Evolutionary conservation across 2,113 vertebrate genomes (phyloP).

Genomic region (Sinocyclocheilus rhinocerous): DNA sequence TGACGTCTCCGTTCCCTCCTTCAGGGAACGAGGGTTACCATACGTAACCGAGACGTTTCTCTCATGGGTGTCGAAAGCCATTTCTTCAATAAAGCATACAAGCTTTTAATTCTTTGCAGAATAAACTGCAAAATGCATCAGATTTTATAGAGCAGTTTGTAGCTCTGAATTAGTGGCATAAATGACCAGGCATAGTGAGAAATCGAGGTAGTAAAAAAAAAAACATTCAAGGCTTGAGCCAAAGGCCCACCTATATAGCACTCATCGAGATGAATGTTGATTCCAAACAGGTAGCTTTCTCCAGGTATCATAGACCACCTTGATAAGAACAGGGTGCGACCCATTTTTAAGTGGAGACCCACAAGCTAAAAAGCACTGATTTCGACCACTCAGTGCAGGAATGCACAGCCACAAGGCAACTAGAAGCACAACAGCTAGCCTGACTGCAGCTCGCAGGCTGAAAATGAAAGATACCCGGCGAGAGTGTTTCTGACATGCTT

Average conservation of each 20-base stretch:
- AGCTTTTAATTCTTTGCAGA: not conserved
- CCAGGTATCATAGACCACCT: not conserved
- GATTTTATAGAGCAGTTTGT: not conserved
- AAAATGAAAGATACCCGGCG: conserved; percentile 15
- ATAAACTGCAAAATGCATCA: not conserved
- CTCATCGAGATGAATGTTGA: not conserved
- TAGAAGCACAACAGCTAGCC: not conserved
- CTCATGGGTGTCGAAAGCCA: not conserved
- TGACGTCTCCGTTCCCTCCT: too few species aligned
- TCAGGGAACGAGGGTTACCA: too few species aligned
- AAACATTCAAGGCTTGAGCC: not conserved
- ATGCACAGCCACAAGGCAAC: conserved; percentile 17
- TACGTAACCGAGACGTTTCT: too few species aligned
- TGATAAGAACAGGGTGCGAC: not conserved
- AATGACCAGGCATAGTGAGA: not conserved
- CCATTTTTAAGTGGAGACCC: not conserved
- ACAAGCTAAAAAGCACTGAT: not conserved
- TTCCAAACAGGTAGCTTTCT: not conserved
- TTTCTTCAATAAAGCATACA: not conserved
- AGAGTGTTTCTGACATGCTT: conserved; percentile 39
- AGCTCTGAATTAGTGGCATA: not conserved
- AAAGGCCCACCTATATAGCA: not conserved
- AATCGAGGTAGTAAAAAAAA: too few species aligned
- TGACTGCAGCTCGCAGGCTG: not conserved
- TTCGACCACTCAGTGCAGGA: not conserved